These are phyloP conservation scores for Xiphorhynchus erythropygius DNA, from an alignment of 2,797 vertebrate genomes.

Conservation along the genomic window DNA sequence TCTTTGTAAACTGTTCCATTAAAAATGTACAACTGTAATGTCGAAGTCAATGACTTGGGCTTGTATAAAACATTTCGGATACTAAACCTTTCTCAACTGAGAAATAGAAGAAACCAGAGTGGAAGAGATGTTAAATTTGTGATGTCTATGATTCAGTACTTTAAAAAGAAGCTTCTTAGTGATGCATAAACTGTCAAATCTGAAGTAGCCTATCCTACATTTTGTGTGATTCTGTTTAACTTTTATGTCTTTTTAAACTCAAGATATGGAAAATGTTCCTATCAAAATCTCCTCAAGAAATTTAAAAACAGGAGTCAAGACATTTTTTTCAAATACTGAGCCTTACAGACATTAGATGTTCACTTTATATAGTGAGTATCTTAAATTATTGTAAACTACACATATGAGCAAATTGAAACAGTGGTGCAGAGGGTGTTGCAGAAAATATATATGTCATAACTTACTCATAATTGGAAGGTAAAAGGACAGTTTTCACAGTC, in stretches of 20 bases:
- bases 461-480: background rate
- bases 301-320: background rate
- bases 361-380: background rate
- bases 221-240: background rate
- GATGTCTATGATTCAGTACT: background rate
- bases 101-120: background rate
- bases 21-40: background rate
- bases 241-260: background rate
- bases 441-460: background rate
- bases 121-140: background rate
- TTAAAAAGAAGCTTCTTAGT: background rate
- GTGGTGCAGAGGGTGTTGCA: background rate
- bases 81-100: background rate
- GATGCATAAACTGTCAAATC: background rate
- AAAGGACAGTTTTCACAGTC: background rate
- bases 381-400: background rate
- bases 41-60: background rate
- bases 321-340: background rate
- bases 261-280: background rate
- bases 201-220: background rate
- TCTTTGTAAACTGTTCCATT: background rate
- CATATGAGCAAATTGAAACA: background rate
- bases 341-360: background rate
- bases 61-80: background rate
- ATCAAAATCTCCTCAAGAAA: background rate